Conservation (phyloP, 2,888 invertebrate species). For the Cryptophagus acutangulus region DNA sequence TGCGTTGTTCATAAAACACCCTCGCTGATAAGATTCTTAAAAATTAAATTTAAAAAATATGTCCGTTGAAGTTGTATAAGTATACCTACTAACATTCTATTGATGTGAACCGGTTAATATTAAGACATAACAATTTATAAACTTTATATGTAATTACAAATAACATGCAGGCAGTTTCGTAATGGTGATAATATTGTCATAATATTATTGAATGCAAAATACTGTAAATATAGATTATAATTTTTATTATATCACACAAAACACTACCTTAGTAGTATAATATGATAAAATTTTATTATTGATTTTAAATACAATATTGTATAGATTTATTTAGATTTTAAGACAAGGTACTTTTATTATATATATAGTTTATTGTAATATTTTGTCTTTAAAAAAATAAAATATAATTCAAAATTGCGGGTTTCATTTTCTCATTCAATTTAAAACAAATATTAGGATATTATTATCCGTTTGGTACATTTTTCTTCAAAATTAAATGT, state of each 20-base stretch:
- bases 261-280: slow-evolving; percentile 33
- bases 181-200: slow-evolving; percentile 38
- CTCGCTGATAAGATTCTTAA: too few relatives aligned
- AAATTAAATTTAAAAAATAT: too few relatives aligned
- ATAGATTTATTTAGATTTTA: slow-evolving; percentile 42
- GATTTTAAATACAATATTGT: slow-evolving; percentile 39
- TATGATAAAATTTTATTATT: slow-evolving; percentile 38
- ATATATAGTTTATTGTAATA: slow-evolving; percentile 43
- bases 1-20: too few relatives aligned
- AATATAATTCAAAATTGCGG: slow-evolving; percentile 30
- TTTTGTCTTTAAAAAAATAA: slow-evolving; percentile 42
- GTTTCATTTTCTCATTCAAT: too few relatives aligned
- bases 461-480: too few relatives aligned
- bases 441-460: too few relatives aligned
- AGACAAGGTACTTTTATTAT: slow-evolving; percentile 43
- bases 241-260: slow-evolving; percentile 36
- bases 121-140: slow-evolving; percentile 12
- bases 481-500: too few relatives aligned
- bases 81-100: neutral
- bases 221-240: slow-evolving; percentile 38
- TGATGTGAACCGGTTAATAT: slow-evolving; percentile 3
- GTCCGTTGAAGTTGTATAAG: too few relatives aligned
- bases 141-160: slow-evolving; percentile 8
- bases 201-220: slow-evolving; percentile 30
- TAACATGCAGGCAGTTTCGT: too few relatives aligned